phyloP scores from a whole-genome alignment of 2,113 vertebrate species.

The Mus musculus region DNA sequence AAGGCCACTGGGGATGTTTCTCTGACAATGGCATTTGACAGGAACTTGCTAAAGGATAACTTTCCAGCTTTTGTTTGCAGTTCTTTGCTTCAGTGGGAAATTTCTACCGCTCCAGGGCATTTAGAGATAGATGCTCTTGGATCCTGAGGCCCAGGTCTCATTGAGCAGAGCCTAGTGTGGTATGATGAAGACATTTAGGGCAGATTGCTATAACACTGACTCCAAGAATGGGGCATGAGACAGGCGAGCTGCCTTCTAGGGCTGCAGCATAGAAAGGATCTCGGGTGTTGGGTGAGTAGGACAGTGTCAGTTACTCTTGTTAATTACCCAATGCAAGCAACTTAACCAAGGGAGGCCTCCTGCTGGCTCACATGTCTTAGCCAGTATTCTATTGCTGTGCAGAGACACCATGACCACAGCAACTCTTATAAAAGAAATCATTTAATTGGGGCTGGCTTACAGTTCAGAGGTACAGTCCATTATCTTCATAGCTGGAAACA shows the following conservation, averaged over 20 bases:
- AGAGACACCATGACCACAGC: neutral
- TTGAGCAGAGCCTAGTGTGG: neutral
- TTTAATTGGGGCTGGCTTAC: neutral
- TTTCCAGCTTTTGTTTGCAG: slow-evolving; percentile 62
- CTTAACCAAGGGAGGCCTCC: neutral
- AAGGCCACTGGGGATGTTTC: slow-evolving; percentile 3
- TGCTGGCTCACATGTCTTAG: neutral
- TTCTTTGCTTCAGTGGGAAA: slow-evolving; percentile 46
- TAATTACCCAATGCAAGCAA: neutral
- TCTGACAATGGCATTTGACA: slow-evolving; percentile 54
- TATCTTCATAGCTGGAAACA: neutral
- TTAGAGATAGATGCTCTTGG: neutral
- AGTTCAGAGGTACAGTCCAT: neutral
- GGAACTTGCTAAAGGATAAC: slow-evolving; percentile 8
- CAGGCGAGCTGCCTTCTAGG: neutral
- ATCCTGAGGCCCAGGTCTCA: neutral
- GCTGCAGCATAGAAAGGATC: neutral
- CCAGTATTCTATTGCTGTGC: neutral
- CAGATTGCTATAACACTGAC: neutral
- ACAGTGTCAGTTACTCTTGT: neutral
- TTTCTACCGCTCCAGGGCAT: neutral
- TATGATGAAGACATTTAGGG: neutral
- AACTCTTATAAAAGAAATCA: neutral
- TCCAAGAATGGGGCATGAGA: neutral
- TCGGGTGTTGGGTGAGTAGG: neutral